These are phyloP conservation scores for Rhopalosiphum nymphaeae DNA, from an alignment of 2,888 invertebrate species.

Conservation along the genomic window DNA sequence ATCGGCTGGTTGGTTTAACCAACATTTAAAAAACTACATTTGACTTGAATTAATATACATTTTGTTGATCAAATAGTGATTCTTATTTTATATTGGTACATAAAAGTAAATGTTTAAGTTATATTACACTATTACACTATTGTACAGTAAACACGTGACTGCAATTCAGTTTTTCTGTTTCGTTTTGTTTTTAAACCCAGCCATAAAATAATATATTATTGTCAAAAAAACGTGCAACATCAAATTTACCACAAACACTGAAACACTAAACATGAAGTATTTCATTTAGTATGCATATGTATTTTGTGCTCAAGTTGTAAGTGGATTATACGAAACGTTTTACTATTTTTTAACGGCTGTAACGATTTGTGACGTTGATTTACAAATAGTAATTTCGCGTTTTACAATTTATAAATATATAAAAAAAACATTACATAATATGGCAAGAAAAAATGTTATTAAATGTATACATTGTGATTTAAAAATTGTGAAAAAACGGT, in stretches of 20 bases:
- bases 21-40: not conserved
- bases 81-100: not conserved
- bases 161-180: not conserved
- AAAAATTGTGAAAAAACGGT: not conserved
- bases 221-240: constrained; percentile 13
- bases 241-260: constrained; percentile 4
- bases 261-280: not conserved
- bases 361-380: not conserved
- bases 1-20: not conserved
- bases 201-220: not conserved
- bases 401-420: not conserved
- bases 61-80: not conserved
- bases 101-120: not conserved
- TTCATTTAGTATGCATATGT: not conserved
- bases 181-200: not conserved
- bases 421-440: not conserved
- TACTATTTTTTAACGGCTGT: not conserved
- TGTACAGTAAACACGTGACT: not conserved
- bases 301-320: not conserved
- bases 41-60: not conserved
- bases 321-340: not conserved
- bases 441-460: not conserved
- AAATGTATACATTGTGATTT: not conserved
- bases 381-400: not conserved
- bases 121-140: not conserved